A percentile compares a stretch with the other conserved stretches of the same genome.
Conservation (phyloP, 35 echinoderm and acorn worm species). For the Patiria miniata region DNA sequence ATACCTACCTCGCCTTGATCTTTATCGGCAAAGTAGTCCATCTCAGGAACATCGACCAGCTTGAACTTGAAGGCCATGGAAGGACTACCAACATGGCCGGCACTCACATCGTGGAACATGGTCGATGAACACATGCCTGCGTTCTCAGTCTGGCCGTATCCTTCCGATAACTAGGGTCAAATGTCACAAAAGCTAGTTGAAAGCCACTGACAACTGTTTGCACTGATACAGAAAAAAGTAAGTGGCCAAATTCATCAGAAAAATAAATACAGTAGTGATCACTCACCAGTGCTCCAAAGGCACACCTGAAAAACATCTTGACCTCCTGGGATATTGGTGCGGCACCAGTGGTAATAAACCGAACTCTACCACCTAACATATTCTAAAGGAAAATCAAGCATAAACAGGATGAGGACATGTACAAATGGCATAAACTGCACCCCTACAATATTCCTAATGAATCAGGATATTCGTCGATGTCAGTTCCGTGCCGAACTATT, state of each 20-base stretch:
- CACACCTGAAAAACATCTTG: constrained; percentile 76
- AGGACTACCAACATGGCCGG: constrained; percentile 40
- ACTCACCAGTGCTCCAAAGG: constrained; percentile 83
- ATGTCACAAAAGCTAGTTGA: no score
- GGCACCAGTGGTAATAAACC: constrained; percentile 68
- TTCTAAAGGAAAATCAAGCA: no score
- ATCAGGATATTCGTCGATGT: no score
- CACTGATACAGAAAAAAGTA: no score
- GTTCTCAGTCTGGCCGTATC: constrained; percentile 92
- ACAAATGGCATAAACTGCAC: no score
- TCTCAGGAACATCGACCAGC: constrained; percentile 58
- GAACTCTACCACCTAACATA: constrained; percentile 60
- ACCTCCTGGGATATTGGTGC: constrained; percentile 80
- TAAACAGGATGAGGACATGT: no score
- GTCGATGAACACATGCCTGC: constrained; percentile 38
- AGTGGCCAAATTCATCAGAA: no score
- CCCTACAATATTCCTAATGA: no score
- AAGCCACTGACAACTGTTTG: no score
- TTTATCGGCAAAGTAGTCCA: constrained; percentile 70
- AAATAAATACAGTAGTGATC: not conserved
- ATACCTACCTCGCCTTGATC: constrained; percentile 76
- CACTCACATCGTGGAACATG: constrained; percentile 43
- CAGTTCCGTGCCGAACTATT: no score
- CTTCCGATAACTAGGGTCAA: constrained; percentile 77
- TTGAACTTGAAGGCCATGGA: constrained; percentile 24